Base-by-base conservation (phyloP, 2,797 vertebrate genomes). In the Pangasius macronema region DNA sequence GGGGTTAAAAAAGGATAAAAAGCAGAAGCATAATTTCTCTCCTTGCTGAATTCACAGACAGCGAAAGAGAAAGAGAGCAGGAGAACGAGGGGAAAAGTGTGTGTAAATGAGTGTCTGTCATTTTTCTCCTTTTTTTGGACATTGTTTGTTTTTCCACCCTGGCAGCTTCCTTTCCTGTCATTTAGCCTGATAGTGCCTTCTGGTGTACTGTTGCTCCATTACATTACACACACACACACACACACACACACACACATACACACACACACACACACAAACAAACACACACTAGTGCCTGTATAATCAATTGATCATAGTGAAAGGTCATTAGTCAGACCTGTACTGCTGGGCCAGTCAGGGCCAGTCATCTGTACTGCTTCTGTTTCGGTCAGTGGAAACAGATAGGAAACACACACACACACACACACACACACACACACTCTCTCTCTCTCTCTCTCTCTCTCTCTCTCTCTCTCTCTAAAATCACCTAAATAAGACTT, bases 81-180 rank as follows among this genome's bases (percentile, higher is more conserved):
- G 90, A 75, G 90, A 84, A 49, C 84, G 65, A 88, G 36, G 79
- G 87, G 88, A 89, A 89, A 85, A 84, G 75, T 86, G 88, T 91
- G 88, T 88, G 82, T 91, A 89, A 88, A 88, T 85, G 72, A 89
- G 14, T 90, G 89, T 91, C 91, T 87, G 68, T 89, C 86, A 27
- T 83, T 92, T 92, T 93, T 83, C 86, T 75, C 92, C 82, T 86
- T 89, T 89, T 92, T 93, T 91, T 79, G 92, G 88, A 42, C 79
- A 65, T 89, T 90, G 89, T 92, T 93, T 93, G 89, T 93, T 91
- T 90, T 91, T 86, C 90, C 88, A 82, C 79, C 9, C 82, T 53
- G 81, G 39, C 72, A 83, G 86, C 89, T 90, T 94, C 91, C 89
- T 92, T 91, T 93, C 91, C 89, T 92, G 87, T 92, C 88, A 89